A percentile compares a stretch with the other conserved stretches of the same genome.
phyloP scores from a whole-genome alignment of 2,888 invertebrate species.

The Coecobrya sp. region DNA sequence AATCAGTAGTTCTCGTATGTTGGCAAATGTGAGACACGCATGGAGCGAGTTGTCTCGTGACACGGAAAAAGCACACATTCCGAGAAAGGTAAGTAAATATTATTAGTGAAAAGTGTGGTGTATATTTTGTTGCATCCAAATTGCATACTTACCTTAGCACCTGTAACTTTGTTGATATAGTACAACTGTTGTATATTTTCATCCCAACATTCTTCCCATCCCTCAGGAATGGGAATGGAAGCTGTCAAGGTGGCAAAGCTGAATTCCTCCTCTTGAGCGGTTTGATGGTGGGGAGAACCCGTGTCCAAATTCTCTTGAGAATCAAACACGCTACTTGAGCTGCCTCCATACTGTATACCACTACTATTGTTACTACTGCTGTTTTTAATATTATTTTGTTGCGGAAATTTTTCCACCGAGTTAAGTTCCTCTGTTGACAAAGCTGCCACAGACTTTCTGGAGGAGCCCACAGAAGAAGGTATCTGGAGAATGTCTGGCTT shows the following conservation, averaged over 20 bases:
- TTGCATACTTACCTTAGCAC: constrained; percentile 88
- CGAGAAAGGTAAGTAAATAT: neutral
- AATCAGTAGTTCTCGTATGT: constrained; percentile 52
- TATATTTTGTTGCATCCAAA: neutral
- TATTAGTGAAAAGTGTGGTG: neutral
- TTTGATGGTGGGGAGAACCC: constrained; percentile 60
- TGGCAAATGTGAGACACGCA: neutral
- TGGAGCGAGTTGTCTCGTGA: neutral
- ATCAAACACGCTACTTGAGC: constrained; percentile 76
- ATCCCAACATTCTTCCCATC: constrained; percentile 88
- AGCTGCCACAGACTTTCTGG: constrained; percentile 70
- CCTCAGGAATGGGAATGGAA: constrained; percentile 87
- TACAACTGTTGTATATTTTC: constrained; percentile 88
- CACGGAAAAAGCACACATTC: neutral
- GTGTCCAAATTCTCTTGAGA: constrained; percentile 79
- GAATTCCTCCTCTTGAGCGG: constrained; percentile 67
- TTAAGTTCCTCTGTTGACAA: constrained; percentile 71
- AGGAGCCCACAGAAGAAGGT: constrained; percentile 75
- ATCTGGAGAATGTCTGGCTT: constrained; percentile 78
- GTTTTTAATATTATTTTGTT: constrained; percentile 63
- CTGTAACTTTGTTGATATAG: constrained; percentile 88
- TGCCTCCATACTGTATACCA: constrained; percentile 54
- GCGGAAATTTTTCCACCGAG: constrained; percentile 54
- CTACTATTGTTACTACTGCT: constrained; percentile 53
- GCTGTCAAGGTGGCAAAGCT: constrained; percentile 72